Evolutionary conservation across 2,888 invertebrate species (phyloP).

Genomic region (Cataglyphis livida): DNA sequence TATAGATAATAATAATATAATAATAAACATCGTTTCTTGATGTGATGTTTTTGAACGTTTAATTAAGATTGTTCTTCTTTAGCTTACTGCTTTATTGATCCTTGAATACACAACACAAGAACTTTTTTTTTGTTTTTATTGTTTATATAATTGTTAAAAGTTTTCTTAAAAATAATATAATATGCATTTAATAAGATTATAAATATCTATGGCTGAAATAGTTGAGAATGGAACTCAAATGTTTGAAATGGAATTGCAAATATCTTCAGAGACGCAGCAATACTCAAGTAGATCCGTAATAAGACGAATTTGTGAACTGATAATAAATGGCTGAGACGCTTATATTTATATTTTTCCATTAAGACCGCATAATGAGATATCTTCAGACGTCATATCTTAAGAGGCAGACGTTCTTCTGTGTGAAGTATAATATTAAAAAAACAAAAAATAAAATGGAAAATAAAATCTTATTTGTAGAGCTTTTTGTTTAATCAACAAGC

Average conservation of each 20-base stretch:
- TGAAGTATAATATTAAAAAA: too few relatives aligned
- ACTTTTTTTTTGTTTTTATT: neutral
- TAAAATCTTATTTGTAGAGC: too few relatives aligned
- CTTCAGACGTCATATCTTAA: neutral
- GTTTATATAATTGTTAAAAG: neutral
- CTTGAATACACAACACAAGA: too few relatives aligned
- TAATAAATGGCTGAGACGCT: neutral
- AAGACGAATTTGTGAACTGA: neutral
- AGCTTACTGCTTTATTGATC: too few relatives aligned
- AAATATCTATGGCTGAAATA: too few relatives aligned
- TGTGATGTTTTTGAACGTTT: too few relatives aligned
- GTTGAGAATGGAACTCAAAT: neutral
- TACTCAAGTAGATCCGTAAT: neutral
- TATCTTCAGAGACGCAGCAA: neutral
- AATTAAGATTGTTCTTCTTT: too few relatives aligned
- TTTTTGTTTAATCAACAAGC: too few relatives aligned
- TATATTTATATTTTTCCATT: neutral
- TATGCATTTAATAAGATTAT: neutral
- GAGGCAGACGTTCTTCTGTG: too few relatives aligned
- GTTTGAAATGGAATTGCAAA: neutral
- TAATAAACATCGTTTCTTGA: neutral
- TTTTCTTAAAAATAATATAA: neutral
- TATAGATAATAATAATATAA: neutral
- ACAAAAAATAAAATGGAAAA: too few relatives aligned
- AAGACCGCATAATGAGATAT: neutral